Base-by-base conservation (phyloP, 2,113 vertebrate species). In the Rhynchomys soricoides region DNA sequence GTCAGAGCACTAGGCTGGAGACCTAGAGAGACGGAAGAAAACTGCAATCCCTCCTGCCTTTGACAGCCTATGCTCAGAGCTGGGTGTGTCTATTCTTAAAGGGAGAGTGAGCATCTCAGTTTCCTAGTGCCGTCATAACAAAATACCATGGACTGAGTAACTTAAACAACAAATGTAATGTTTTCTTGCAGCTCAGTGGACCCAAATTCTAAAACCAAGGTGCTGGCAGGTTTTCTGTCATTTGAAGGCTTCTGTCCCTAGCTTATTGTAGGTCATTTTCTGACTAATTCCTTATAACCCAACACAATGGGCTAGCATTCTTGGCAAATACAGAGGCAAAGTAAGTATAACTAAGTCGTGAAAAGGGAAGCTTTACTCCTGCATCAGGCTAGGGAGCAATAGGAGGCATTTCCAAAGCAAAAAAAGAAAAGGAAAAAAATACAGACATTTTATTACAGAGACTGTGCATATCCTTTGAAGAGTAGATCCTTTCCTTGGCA, bases 111-210 rank as follows among this genome's bases (percentile, higher is more conserved):
- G 16, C 1, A 82, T 74, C 10, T 45, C 8, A 66, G 62, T 70
- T 68, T 50, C 71, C 81, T 40, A 22, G 11, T 24, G 31, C 37
- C 82, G 26, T 29, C 26, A 52, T 29, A 66, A 66, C 21, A 88
- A 82, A 88, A 55, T 55, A 11, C 17, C 45, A 81, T 2, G 68
- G 13, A 31, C 3, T 37, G 5, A 43, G 15, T 87, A 29, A 3
- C 37, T 95, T 57, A 70, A 89, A 45, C 34, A 73, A 75, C 71
- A 96, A n/a, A 86, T 86, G 78, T 55, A 43, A 87, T 40, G 68
- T 68, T 90, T 95, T 90, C 78, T 92, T 37, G 95, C 8, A 68
- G 50, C 73, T 55, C 74, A 79, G 22, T 57, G 85, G 40, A 4
- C n/a, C 48, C 45, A n/a, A 85, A 94, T 31, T 92, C 73, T 5